Evolutionary conservation across 2,113 vertebrate species (phyloP).

Genomic region (Mustela nigripes): DNA sequence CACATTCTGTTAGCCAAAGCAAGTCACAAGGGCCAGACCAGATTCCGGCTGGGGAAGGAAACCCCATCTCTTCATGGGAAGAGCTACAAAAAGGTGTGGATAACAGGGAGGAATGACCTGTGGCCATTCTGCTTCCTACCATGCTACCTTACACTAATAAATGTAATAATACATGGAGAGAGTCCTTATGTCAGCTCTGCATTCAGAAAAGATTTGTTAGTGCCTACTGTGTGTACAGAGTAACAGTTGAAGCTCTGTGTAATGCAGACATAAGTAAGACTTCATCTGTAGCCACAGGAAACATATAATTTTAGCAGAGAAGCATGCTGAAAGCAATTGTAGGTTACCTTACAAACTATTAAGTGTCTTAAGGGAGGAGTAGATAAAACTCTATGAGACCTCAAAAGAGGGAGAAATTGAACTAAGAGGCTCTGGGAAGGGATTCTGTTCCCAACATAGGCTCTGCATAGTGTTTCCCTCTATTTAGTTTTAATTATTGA

Average conservation of each 20-base stretch:
- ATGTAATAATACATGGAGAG: neutral
- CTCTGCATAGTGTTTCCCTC: constrained; percentile 68
- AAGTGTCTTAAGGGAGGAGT: neutral
- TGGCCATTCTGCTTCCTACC: neutral
- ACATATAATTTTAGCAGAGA: neutral
- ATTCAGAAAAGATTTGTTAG: neutral
- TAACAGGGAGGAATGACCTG: neutral
- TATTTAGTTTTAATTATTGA: constrained; percentile 79
- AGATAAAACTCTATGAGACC: neutral
- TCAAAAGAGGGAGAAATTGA: constrained; percentile 34
- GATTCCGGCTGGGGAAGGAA: neutral
- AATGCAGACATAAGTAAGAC: neutral
- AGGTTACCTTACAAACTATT: neutral
- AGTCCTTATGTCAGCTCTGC: too few species aligned
- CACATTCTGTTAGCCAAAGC: neutral
- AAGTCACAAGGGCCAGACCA: neutral
- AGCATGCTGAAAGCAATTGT: neutral
- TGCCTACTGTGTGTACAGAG: neutral
- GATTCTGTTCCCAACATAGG: neutral
- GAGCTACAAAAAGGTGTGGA: neutral
- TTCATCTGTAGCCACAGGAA: neutral
- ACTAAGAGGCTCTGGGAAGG: neutral
- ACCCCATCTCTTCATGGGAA: neutral
- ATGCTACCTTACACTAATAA: neutral
- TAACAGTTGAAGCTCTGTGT: neutral